phyloP scores from a whole-genome alignment of 2,888 invertebrate species.

The Epinotia brunnichana region DNA sequence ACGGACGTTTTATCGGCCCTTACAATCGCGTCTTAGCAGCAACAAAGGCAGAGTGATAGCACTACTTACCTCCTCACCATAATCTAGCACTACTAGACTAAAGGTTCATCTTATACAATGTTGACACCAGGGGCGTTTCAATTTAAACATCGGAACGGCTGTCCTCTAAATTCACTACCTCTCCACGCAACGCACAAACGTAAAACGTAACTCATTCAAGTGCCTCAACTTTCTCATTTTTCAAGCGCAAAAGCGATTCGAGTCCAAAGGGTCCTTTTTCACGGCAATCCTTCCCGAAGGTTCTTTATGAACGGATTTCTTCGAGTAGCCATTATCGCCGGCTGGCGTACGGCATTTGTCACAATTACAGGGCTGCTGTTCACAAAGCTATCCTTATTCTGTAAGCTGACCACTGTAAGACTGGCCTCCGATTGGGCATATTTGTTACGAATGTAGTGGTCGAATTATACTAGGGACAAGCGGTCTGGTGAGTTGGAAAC shows the following conservation, averaged over 20 bases:
- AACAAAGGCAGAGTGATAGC: not conserved
- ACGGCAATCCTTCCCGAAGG: slow-evolving; percentile 59
- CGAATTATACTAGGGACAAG: not conserved
- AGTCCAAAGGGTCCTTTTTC: slow-evolving; percentile 50
- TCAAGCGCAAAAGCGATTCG: slow-evolving; percentile 23
- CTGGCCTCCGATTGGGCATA: not conserved
- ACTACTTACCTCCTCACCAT: not conserved
- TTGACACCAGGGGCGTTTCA: not conserved
- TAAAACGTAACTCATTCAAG: slow-evolving; percentile 41
- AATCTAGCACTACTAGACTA: not conserved
- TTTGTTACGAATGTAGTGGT: not conserved
- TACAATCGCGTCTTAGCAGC: not conserved
- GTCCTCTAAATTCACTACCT: not conserved
- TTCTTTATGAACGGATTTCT: slow-evolving; percentile 65
- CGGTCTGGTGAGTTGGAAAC: not conserved
- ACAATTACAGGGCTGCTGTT: slow-evolving; percentile 69
- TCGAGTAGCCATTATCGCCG: slow-evolving; percentile 75
- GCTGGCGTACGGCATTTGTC: slow-evolving; percentile 76
- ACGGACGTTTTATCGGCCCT: too few species aligned
- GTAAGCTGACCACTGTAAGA: not conserved
- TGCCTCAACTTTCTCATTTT: slow-evolving; percentile 19
- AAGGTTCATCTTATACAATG: not conserved
- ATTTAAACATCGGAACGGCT: not conserved
- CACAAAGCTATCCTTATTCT: not conserved
- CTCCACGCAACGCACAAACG: slow-evolving; percentile 4